These are phyloP conservation scores for Callionymus lyra DNA, from an alignment of 2,113 vertebrate species.

Conservation along the genomic window DNA sequence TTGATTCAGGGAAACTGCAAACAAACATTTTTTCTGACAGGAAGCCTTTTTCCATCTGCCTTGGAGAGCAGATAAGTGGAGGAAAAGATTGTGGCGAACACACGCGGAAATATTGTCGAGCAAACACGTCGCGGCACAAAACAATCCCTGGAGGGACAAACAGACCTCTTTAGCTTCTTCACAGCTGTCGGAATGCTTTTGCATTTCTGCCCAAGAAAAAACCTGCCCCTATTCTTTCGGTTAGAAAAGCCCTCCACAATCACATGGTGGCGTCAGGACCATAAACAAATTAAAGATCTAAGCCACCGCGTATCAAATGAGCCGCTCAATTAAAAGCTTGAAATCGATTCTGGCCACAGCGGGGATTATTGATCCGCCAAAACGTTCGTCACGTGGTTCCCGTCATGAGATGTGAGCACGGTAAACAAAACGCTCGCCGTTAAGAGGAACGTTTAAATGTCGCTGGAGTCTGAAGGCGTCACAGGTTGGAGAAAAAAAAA, in stretches of 20 bases:
- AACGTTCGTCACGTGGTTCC: conserved; percentile 47
- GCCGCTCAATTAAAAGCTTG: conserved; percentile 62
- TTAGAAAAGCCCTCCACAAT: conserved; percentile 47
- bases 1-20: conserved; percentile 50
- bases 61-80: conserved; percentile 40
- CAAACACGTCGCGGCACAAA: conserved; percentile 32
- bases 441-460: background rate
- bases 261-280: conserved; percentile 45
- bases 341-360: conserved; percentile 62
- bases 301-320: conserved; percentile 50
- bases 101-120: conserved; percentile 34
- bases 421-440: conserved; percentile 28
- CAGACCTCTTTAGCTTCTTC: conserved; percentile 47
- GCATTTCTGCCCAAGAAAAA: conserved; percentile 42
- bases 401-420: conserved; percentile 39
- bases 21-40: conserved; percentile 37
- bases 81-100: conserved; percentile 48
- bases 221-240: conserved; percentile 43
- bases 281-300: conserved; percentile 61
- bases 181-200: conserved; percentile 59
- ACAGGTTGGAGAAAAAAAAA: conserved; percentile 4
- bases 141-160: conserved; percentile 55
- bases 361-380: conserved; percentile 60
- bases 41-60: conserved; percentile 37
- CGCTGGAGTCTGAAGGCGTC: no score